phyloP scores from a whole-genome alignment of 2,888 invertebrate species.

The Drosophila meridionalis region DNA sequence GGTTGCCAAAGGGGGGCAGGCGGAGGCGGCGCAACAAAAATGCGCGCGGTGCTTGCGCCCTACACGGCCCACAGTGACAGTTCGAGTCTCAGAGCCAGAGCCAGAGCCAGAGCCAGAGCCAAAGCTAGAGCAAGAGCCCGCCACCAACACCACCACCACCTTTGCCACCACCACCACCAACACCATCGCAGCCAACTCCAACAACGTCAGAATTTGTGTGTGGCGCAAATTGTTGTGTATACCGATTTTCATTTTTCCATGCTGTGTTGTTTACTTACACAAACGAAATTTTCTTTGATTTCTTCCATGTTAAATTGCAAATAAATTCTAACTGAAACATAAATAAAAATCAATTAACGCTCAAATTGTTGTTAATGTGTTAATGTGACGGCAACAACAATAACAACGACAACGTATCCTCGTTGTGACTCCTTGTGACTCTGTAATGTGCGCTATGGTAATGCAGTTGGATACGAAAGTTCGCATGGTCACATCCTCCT shows the following conservation, averaged over 20 bases:
- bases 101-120: slow-evolving; percentile 22
- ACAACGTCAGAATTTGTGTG: slow-evolving; percentile 67
- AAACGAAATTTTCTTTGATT: slow-evolving; percentile 74
- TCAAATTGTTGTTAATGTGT: slow-evolving; percentile 38
- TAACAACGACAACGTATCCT: slow-evolving; percentile 20
- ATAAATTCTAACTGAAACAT: slow-evolving; percentile 20
- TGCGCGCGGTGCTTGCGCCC: slow-evolving; percentile 76
- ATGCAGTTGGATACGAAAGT: slow-evolving; percentile 82
- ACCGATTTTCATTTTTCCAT: slow-evolving; percentile 80
- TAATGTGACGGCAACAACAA: slow-evolving; percentile 48
- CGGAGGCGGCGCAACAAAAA: slow-evolving; percentile 71
- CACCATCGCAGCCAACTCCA: slow-evolving; percentile 45
- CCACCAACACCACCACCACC: slow-evolving; percentile 31
- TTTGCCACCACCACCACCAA: slow-evolving; percentile 15
- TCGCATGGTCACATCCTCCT: slow-evolving; percentile 84
- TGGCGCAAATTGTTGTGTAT: slow-evolving; percentile 81
- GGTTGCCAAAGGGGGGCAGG: slow-evolving; percentile 28
- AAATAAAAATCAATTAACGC: slow-evolving; percentile 21
- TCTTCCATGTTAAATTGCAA: slow-evolving; percentile 57
- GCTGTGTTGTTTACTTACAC: slow-evolving; percentile 80
- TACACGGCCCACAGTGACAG: slow-evolving; percentile 56
- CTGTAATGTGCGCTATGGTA: slow-evolving; percentile 76
- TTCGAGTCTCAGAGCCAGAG: slow-evolving; percentile 40
- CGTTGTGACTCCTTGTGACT: slow-evolving; percentile 29
- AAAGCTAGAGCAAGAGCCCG: slow-evolving; percentile 35